Evolutionary conservation across 1,140 invertebrate genomes (phyloP).

Genomic region (Micrasema minimum): DNA sequence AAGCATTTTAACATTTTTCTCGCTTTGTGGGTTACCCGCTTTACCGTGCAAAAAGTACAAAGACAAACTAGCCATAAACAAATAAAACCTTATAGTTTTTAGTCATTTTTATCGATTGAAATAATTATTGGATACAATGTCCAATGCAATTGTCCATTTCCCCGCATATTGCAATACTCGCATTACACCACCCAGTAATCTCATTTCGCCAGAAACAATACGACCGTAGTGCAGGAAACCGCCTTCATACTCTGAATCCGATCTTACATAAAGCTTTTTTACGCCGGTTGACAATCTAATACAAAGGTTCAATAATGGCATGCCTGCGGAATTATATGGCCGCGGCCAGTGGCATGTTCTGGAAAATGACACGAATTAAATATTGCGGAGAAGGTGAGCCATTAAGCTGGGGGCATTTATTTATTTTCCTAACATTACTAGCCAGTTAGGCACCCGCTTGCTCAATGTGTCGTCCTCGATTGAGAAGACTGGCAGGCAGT

Average conservation of each 20-base stretch:
- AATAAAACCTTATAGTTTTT: too few relatives aligned
- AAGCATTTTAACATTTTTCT: too few relatives aligned
- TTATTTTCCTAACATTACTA: conserved; percentile 47
- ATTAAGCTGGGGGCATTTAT: conserved; percentile 38
- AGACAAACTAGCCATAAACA: too few relatives aligned
- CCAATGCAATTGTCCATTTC: conserved; percentile 22
- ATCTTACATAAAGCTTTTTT: conserved; percentile 37
- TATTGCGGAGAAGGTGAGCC: conserved; percentile 39
- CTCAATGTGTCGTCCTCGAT: conserved; percentile 50
- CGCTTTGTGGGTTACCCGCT: too few relatives aligned
- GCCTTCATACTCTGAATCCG: conserved; percentile 44
- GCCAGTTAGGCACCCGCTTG: conserved; percentile 32
- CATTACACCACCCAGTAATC: conserved; percentile 22
- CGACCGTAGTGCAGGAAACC: conserved; percentile 35
- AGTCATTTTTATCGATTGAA: background rate
- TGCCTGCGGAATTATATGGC: conserved; percentile 15
- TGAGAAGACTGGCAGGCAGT: conserved; percentile 33
- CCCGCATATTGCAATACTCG: conserved; percentile 14
- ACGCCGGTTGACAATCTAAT: conserved; percentile 39
- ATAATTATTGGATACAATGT: conserved; percentile 18
- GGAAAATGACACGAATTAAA: conserved; percentile 47
- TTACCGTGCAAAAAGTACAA: too few relatives aligned
- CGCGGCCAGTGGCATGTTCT: conserved; percentile 39
- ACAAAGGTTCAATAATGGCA: conserved; percentile 27
- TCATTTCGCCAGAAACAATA: conserved; percentile 40